Conservation (phyloP, 1,140 invertebrate genomes). For the Drosophila busckii region DNA sequence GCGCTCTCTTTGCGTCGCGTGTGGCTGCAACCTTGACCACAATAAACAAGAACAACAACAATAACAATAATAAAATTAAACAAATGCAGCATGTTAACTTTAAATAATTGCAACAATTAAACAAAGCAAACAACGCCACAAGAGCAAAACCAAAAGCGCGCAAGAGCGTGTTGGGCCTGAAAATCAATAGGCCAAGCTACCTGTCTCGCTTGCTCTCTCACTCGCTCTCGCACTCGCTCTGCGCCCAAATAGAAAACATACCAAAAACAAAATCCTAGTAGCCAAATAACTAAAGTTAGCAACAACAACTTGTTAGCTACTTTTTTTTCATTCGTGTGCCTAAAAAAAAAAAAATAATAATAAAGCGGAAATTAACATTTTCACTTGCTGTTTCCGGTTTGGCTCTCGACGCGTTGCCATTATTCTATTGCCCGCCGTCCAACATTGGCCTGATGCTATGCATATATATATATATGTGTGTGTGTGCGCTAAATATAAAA, state of each 20-base stretch:
- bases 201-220: slow-evolving; percentile 12
- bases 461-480: background rate
- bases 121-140: slow-evolving; percentile 14
- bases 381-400: slow-evolving; percentile 69
- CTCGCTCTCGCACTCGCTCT: slow-evolving; percentile 8
- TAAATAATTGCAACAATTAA: slow-evolving; percentile 41
- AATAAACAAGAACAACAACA: slow-evolving; percentile 20
- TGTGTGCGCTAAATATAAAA: no score
- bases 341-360: slow-evolving; percentile 39
- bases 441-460: no score
- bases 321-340: slow-evolving; percentile 24
- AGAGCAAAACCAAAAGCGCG: background rate
- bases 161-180: slow-evolving; percentile 12
- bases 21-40: slow-evolving; percentile 10
- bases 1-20: slow-evolving; percentile 9
- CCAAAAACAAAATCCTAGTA: slow-evolving; percentile 3
- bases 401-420: no score
- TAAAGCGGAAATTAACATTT: slow-evolving; percentile 73
- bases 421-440: no score
- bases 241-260: slow-evolving; percentile 10
- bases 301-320: slow-evolving; percentile 13
- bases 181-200: slow-evolving; percentile 42
- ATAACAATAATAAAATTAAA: background rate
- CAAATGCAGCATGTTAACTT: slow-evolving; percentile 7
- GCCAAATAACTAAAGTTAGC: no score